These are phyloP conservation scores for Leptopterna dolabrata DNA, from an alignment of 2,888 invertebrate species.

Conservation along the genomic window DNA sequence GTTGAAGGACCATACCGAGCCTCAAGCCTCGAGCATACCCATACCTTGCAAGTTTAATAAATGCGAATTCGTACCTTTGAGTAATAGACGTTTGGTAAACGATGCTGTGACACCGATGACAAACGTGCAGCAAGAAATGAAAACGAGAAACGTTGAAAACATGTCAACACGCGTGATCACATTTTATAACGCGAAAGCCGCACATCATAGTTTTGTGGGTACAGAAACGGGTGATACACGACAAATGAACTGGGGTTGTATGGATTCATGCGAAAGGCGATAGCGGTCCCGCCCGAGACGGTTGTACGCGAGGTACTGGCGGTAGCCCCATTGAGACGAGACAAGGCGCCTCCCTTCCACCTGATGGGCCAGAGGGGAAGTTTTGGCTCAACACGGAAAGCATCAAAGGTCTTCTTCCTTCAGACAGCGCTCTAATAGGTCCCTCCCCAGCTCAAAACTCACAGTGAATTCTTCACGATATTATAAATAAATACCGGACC, in stretches of 20 bases:
- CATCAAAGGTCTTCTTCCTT: background rate
- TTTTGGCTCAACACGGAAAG: background rate
- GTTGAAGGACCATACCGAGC: no score
- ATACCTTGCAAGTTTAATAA: background rate
- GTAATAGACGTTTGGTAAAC: conserved; percentile 6
- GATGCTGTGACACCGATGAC: conserved; percentile 47
- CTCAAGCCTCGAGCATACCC: no score
- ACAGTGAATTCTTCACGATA: background rate
- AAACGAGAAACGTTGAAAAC: conserved; percentile 49
- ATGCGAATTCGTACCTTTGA: conserved; percentile 18
- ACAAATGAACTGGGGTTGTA: background rate
- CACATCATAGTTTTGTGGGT: background rate
- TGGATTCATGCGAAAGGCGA: background rate
- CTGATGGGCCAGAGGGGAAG: background rate
- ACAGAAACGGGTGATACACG: background rate
- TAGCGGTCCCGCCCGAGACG: background rate
- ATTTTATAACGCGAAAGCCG: conserved; percentile 15
- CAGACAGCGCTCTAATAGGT: background rate
- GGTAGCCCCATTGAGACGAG: background rate
- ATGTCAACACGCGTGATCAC: conserved; percentile 32
- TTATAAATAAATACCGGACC: background rate
- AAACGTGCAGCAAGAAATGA: conserved; percentile 56
- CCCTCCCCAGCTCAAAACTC: background rate
- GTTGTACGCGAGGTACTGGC: conserved; percentile 40
- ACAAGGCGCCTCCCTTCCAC: conserved; percentile 32